Base-by-base conservation (phyloP, 1,140 invertebrate species). In the Coboldia fuscipes region DNA sequence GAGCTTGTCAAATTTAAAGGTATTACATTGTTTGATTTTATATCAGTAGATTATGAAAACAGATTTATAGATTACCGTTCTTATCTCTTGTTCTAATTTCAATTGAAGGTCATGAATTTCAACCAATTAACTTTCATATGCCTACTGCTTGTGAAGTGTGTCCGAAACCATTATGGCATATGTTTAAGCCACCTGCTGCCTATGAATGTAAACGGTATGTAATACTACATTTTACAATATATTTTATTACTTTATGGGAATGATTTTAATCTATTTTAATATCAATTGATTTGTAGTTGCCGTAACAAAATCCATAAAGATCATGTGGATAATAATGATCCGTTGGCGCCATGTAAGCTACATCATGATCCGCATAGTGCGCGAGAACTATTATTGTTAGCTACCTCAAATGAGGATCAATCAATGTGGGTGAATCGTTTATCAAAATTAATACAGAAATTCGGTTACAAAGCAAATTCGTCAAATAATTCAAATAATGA, bases 91-190 rank as follows among this genome's bases (percentile, higher is more conserved):
- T 27, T 5, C 24, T n/a, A 27, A 29, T 33, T 34, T 35, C n/a
- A 15, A 10, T 29, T 40, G 5, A 29, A 62, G 88, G 90, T 2
- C 93, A 97, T 60, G 90, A 97, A 56, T 88, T 98, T 47, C 67
- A 96, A 37, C 78, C 83, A 43, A 89, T 98, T 44, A 88, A 81
- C 40, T 98, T 85, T 61, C 89, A 97, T 58, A 97, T 96, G 73
- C 92, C 92, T 22, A 94, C 93, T 2, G 82, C 82, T 38, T 98
- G 93, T 62, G 93, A 98, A 63, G 79, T 88, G 33, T 98, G 93
- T 68, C 75, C 86, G 21, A 92, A 89, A 55, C 88, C 89, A 44
- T 65, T 97, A 34, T 97, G 89, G 85, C 80, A 94, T 56, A 84
- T 97, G 72, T 82, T 97, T 54, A 74, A 88, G 51, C 92, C 93